Evolutionary conservation across 53 echinoderm and acorn worm species (phyloP).

Genomic region (Arbacia lixula): DNA sequence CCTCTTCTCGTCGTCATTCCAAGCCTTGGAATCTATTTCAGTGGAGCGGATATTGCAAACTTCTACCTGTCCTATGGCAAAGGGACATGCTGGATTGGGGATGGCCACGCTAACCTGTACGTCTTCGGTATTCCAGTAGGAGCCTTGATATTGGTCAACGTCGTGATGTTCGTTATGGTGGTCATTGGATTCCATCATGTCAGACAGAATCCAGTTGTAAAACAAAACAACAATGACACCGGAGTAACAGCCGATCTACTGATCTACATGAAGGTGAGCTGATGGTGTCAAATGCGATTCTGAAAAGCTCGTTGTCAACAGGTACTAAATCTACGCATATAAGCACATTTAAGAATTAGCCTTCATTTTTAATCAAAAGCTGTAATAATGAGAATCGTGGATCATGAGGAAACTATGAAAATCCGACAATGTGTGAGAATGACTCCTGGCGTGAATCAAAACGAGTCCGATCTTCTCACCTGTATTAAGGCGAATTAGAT

Average conservation of each 20-base stretch:
- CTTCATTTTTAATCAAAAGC: too few relatives aligned
- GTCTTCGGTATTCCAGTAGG: slow-evolving; percentile 67
- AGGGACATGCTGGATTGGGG: slow-evolving; percentile 64
- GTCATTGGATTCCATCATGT: slow-evolving; percentile 58
- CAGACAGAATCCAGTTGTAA: slow-evolving; percentile 9
- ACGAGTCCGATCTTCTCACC: too few relatives aligned
- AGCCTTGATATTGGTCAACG: slow-evolving; percentile 51
- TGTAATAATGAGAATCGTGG: too few relatives aligned
- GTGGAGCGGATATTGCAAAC: slow-evolving; percentile 28
- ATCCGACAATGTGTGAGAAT: too few relatives aligned
- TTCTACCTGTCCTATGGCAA: slow-evolving; percentile 51
- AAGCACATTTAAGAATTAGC: too few relatives aligned
- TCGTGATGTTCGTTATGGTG: slow-evolving; percentile 54
- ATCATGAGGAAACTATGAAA: too few relatives aligned
- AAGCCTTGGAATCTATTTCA: slow-evolving; percentile 62
- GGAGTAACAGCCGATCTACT: background rate
- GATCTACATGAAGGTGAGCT: slow-evolving; percentile 17
- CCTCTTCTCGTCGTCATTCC: slow-evolving; percentile 56
- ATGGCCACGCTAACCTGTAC: slow-evolving; percentile 47
- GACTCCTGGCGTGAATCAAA: too few relatives aligned
- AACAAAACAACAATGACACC: background rate
- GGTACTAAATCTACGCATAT: too few relatives aligned
- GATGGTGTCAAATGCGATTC: too few relatives aligned
- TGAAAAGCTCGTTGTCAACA: too few relatives aligned
- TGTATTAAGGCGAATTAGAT: too few relatives aligned